Base-by-base conservation (phyloP, 1,140 invertebrate genomes). In the Cepaea nemoralis region DNA sequence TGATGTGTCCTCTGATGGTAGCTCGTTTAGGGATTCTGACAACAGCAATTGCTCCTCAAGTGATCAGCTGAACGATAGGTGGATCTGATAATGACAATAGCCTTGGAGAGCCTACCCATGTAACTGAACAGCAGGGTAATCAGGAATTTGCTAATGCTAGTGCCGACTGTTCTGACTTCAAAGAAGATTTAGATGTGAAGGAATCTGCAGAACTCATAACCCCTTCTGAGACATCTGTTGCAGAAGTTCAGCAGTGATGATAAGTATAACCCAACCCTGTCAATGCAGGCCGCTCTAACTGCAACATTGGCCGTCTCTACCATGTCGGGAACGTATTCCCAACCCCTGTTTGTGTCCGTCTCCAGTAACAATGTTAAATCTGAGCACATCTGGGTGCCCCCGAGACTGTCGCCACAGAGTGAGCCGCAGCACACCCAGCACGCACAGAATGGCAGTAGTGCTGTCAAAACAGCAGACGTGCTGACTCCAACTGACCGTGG, bases 301-400 rank as follows among this genome's bases (percentile, higher is more conserved):
- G 40, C 79, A 71, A 73, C 77, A 31, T 16, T 70, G 19, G 42
- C 59, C 14, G 35, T 42, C 16, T 45, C 42, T 27, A 37, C 35
- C 19, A 50, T 45, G 19, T 69, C 77, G 6, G 16, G 31, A 2
- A 22, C 63, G 6, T 37, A 33, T 31, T 14, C 77, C 16, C 77
- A 78, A 14, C 80, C 69, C 3, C 71, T 74, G 6, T 63, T 71
- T 16, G 59, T 76, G 27, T 50, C 80, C n/a, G 31, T 69, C 14
- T n/a, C 80, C 42, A 35, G 45, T 35, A 69, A 27, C 31, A 76
- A 75, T n/a, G 42, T 77, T 0, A 66, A 70, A n/a, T 76, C 80
- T 14, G 80, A 82, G 24, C 74, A 82, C 40, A 82, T 82, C 55
- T 76, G 76, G 66, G 66, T 78, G 24, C 74, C 66, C 1, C 74